Evolutionary conservation across 2,113 vertebrate genomes (phyloP), one percentile per base, ranked within the genome.

Genomic region (Poeciliopsis prolifica): DNA sequence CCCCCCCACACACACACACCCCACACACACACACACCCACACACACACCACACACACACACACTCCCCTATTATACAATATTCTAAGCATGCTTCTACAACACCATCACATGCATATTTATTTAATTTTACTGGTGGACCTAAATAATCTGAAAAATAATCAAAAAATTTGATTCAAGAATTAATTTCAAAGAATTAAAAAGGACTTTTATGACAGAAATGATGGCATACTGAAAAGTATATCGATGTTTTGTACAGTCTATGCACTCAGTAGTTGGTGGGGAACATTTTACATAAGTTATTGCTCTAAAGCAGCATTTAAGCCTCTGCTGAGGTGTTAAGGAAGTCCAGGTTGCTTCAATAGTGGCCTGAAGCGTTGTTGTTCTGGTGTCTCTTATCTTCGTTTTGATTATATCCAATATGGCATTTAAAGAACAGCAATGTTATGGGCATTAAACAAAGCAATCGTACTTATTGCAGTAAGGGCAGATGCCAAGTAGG

Each of bases 1-100:
- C 44, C 65, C 75, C 19, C 64, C 15, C 72, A 81, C 58, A 86
- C 74, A 68, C 28, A 28, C 28, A 28, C 28, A 28, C 58, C 5
- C 31, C 5, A 86, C 74, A 70, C 72, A 82, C 58, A 86, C 74
- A 68, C 58, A 87, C 74, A 70, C 9, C 10, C 51, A 54, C 6
- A 54, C 22, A 54, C 48, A 54, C 48, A 24, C 48, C 48, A 24
- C 48, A 54, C 0, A 58, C 51, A 24, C 51, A 58, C 5, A 17
- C 1, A 48, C 7, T 42, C 70, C 71, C 40, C 74, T 75, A 66
- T 69, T 68, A 81, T 73, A 76, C 80, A 75, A 73, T 65, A 22
- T 75, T 63, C 15, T 40, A 0, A 65, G 54, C 15, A 44, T 54
- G 51, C 6, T 67, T 42, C 13, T 67, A 65, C 70, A 63, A 19